phyloP scores from a whole-genome alignment of 2,797 vertebrate genomes.

The Choloepus didactylus region DNA sequence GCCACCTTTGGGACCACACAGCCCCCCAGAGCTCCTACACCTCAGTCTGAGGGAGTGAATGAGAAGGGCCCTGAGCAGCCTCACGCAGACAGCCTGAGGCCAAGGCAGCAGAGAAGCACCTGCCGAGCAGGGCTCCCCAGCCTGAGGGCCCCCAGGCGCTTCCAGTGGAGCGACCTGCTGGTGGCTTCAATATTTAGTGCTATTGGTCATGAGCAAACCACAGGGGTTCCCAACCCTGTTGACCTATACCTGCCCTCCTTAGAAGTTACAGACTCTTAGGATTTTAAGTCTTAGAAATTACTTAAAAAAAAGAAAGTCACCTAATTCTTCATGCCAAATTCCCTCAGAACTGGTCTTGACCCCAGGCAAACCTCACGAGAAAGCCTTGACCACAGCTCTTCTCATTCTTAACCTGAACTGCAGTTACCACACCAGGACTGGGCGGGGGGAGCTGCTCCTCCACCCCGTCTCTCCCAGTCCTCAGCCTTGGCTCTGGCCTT shows the following conservation, averaged over 20 bases:
- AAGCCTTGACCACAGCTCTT: neutral
- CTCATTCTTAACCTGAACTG: neutral
- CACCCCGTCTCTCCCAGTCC: neutral
- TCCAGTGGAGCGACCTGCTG: too few relatives aligned
- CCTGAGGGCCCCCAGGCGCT: neutral
- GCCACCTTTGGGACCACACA: neutral
- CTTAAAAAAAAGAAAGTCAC: neutral
- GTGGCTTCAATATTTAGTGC: neutral
- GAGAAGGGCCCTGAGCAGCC: neutral
- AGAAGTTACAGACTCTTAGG: neutral
- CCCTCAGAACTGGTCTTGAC: neutral
- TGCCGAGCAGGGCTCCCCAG: neutral
- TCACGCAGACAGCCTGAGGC: neutral
- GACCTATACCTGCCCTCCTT: neutral
- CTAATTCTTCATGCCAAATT: neutral
- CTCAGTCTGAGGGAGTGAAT: neutral
- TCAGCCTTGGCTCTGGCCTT: neutral
- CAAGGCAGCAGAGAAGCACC: accelerated
- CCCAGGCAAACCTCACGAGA: neutral
- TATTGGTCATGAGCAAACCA: neutral
- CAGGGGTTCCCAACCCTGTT: too few relatives aligned
- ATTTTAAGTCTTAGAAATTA: neutral
- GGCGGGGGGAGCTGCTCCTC: neutral
- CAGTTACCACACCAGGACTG: accelerated
- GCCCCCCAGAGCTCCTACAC: neutral